Base-by-base conservation (phyloP, 2,888 invertebrate genomes). In the Teleiodes luculella region DNA sequence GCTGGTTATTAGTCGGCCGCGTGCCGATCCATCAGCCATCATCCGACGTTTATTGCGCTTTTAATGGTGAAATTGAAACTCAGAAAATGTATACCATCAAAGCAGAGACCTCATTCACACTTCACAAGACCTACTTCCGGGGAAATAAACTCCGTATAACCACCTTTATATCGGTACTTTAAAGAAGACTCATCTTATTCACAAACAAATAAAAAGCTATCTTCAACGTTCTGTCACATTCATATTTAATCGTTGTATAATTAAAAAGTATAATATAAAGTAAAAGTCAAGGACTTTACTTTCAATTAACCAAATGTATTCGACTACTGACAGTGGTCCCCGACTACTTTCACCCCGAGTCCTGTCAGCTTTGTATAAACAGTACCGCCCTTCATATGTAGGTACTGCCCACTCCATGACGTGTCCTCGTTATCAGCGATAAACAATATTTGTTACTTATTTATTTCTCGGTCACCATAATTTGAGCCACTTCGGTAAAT, bases 31-130 rank as follows among this genome's bases (percentile, higher is more conserved):
- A 63, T 55, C 61, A 59, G 63, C 66, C 58, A 62, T 66, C 61
- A 65, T 60, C 51, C 58, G 64, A 57, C 54, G 53, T 71, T 68
- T 67, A 66, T 68, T 58, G 35, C 48, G 56, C 65, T 65, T 68
- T 64, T 60, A 61, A 50, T 54, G 58, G 67, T 67, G 68, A 71
- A 75, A 76, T 71, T 68, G 61, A 67, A 63, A 63, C 66, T 62
- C 60, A 57, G 54, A 66, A 63, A 59, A 59, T 52, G 55, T 57
- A 46, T 51, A 36, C n/a, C 31, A 60, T 55, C 58, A 57, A 61
- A 56, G 59, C 52, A 57, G 45, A 57, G 46, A 54, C 57, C 41
- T 53, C 45, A 49, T 48, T 57, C 31, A 39, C 49, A 31, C 45
- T 49, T 20, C 48, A 31, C 35, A 35, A 35, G 18, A 20, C 35